Percentiles rank a stretch among this genome's conserved stretches.
These are phyloP conservation scores for Bombus superbus DNA, from an alignment of 1,140 invertebrate genomes.

Conservation along the genomic window DNA sequence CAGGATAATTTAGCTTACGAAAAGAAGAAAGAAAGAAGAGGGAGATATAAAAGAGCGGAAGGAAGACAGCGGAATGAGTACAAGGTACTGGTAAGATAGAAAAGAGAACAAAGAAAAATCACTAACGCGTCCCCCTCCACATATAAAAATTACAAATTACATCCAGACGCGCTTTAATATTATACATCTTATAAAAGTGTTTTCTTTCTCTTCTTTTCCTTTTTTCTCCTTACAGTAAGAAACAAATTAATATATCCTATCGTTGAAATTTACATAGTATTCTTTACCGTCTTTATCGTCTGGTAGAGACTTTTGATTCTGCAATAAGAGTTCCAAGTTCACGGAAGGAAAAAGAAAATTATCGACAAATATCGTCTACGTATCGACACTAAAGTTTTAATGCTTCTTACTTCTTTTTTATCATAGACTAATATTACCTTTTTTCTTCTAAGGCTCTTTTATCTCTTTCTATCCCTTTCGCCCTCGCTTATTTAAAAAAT, in stretches of 20 bases:
- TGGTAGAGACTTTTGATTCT: neutral
- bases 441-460: constrained; percentile 11
- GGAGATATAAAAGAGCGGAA: neutral
- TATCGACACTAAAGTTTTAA: constrained; percentile 1
- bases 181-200: constrained; percentile 44
- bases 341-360: constrained; percentile 14
- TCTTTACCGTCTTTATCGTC: neutral
- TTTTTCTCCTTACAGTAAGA: neutral
- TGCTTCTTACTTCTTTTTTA: neutral
- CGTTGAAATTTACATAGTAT: constrained; percentile 29
- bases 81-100: constrained; percentile 25
- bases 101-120: constrained; percentile 35
- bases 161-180: neutral
- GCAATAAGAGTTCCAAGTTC: neutral
- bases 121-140: constrained; percentile 24
- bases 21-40: neutral
- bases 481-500: constrained; percentile 23
- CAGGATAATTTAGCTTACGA: constrained; percentile 43
- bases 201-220: neutral
- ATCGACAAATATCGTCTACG: constrained; percentile 27
- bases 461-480: constrained; percentile 8
- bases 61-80: neutral
- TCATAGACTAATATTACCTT: neutral
- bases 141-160: constrained; percentile 60
- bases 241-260: constrained; percentile 31